Conservation (phyloP, 2,113 vertebrate species). For the Phaethon lepturus region DNA sequence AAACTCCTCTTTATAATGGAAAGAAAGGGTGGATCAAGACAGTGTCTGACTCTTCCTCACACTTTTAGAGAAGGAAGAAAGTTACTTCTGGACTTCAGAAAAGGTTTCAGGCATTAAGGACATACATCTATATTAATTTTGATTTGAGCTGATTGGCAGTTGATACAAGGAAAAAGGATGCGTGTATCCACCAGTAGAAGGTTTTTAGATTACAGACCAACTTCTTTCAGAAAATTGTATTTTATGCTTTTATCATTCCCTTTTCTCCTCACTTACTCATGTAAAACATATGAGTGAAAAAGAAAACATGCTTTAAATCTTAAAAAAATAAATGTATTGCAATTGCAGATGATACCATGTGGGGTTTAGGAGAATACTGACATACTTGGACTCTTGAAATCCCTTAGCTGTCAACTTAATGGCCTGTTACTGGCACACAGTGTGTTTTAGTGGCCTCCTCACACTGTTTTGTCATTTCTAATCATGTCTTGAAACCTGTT, state of each 20-base stretch:
- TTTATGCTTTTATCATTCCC: not conserved
- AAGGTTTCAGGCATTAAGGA: not conserved
- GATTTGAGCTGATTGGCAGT: not conserved
- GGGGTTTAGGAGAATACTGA: not conserved
- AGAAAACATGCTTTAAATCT: not conserved
- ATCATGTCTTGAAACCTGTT: not conserved
- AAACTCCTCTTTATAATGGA: not conserved
- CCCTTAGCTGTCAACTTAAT: not conserved
- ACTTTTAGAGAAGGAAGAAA: not conserved
- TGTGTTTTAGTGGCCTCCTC: not conserved
- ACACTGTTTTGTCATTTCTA: not conserved
- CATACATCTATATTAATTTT: not conserved
- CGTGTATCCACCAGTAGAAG: not conserved
- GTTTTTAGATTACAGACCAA: not conserved
- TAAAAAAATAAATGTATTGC: not conserved
- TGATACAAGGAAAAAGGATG: not conserved
- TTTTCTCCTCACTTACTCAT: not conserved
- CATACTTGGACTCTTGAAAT: not conserved
- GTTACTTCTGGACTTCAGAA: not conserved
- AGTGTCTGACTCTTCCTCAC: not conserved
- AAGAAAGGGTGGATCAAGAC: not conserved
- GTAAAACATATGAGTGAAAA: not conserved
- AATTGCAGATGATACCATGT: not conserved
- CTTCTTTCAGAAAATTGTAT: not conserved
- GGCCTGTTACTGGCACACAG: not conserved